A percentile compares a stretch with the other conserved stretches of the same genome.
Evolutionary conservation across 2,888 invertebrate species (phyloP).

Genomic region (Neoscelio sp.): DNA sequence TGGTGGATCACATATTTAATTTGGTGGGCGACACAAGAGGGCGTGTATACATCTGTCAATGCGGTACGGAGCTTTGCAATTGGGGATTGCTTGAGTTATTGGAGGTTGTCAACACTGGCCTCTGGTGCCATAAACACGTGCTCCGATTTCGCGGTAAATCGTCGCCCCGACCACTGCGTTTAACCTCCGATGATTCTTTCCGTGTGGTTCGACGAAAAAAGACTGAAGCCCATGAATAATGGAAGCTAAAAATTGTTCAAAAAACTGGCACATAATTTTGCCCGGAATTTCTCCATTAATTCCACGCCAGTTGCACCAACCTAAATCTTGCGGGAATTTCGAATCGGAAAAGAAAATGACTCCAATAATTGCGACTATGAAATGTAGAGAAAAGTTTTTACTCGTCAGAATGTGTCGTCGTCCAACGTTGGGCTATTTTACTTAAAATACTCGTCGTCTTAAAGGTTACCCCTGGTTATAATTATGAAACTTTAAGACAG

Average conservation of each 20-base stretch:
- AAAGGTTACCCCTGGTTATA: too few relatives aligned
- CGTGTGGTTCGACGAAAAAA: constrained; percentile 42
- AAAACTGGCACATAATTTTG: constrained; percentile 51
- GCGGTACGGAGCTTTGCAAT: constrained; percentile 76
- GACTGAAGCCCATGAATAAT: constrained; percentile 52
- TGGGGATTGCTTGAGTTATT: constrained; percentile 78
- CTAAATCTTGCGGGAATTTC: constrained; percentile 2
- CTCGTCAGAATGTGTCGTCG: too few relatives aligned
- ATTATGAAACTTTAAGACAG: too few relatives aligned
- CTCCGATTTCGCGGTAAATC: constrained; percentile 80
- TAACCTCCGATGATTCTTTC: constrained; percentile 52
- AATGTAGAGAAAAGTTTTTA: too few relatives aligned
- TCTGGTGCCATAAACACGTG: constrained; percentile 80
- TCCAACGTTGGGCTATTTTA: too few relatives aligned
- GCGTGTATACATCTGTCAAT: constrained; percentile 81
- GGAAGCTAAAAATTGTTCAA: constrained; percentile 59
- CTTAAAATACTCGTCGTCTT: too few relatives aligned
- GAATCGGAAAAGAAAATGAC: constrained; percentile 10
- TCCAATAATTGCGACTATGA: too few relatives aligned
- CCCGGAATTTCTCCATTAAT: constrained; percentile 43
- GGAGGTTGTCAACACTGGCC: constrained; percentile 77
- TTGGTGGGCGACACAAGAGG: constrained; percentile 76
- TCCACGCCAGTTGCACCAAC: constrained; percentile 24
- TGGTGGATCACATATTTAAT: constrained; percentile 77
- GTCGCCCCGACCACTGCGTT: constrained; percentile 67